Base-by-base conservation (phyloP, 2,888 invertebrate genomes). In the Melanargia galathea region DNA sequence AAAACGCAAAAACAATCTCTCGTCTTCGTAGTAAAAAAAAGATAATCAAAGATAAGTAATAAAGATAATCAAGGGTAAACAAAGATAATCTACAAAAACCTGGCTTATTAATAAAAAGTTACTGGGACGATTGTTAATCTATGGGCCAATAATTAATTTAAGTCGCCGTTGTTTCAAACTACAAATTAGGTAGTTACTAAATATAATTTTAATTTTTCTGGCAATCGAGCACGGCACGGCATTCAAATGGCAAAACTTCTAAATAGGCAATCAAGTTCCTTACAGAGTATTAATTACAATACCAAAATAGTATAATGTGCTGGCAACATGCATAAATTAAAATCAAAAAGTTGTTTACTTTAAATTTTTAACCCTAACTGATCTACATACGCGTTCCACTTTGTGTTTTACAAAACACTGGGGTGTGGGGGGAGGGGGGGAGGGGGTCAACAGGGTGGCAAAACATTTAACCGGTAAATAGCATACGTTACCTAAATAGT, bases 381-480 rank as follows among this genome's bases (percentile, higher is more conserved):
- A 35, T 33, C 24, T 43, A 55, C 24, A 20, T 40, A 11, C 26
- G 43, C 26, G 24, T 40, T 43, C 55, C 26, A 43, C 43, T 43
- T 40, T 55, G 16, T 55, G 18, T 40, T 43, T 30, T 26, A 55
- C 26, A 43, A 26, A 43, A 40, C 43, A 6, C 38, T 10, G 40
- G 52, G 24, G 24, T 6, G 26, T 2, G 13, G 45, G 24, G 45
- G 20, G 51, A 10, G 11, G 20, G 35, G 18, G 49, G 33, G 16
- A 0, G 16, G 2, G 20, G 18, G 51, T 2, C 1, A n/a, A 16
- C 1, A 7, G 52, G 57, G 43, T 13, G 30, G 55, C 16, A 43
- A 46, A 30, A 18, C 57, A 57, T 57, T 57, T 33, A 57, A 57
- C 57, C 57, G 20, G 57, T 57, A 46, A 57, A 57, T 57, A 57